A percentile compares a stretch with the other conserved stretches of the same genome.
Evolutionary conservation across 2,888 invertebrate genomes (phyloP).

Genomic region (Standfussiana lucernea): DNA sequence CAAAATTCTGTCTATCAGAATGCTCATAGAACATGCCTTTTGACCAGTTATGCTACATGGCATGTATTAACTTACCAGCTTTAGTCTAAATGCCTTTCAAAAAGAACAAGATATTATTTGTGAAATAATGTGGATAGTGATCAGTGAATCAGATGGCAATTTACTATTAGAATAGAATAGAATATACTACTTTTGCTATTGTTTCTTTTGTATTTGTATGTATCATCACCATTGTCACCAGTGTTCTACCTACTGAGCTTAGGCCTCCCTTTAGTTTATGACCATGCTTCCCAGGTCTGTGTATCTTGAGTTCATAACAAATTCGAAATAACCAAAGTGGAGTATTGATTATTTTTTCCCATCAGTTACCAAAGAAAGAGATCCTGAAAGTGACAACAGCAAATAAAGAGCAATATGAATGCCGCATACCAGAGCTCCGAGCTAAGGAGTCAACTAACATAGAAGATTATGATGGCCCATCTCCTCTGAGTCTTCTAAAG

Average conservation of each 20-base stretch:
- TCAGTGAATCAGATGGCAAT: not conserved
- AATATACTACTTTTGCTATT: too few relatives aligned
- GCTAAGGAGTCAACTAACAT: slow-evolving; percentile 89
- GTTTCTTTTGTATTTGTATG: not conserved
- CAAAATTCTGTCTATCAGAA: not conserved
- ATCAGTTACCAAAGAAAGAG: slow-evolving; percentile 82
- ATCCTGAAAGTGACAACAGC: slow-evolving; percentile 93
- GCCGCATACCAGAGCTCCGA: slow-evolving; percentile 93
- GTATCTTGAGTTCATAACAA: not conserved
- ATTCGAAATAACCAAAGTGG: not conserved
- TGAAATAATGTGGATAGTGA: not conserved
- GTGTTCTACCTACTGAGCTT: not conserved
- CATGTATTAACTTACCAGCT: not conserved
- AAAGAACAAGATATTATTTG: not conserved
- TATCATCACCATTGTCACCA: not conserved
- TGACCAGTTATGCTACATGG: not conserved
- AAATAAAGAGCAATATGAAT: slow-evolving; percentile 95
- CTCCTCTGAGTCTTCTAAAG: slow-evolving; percentile 94
- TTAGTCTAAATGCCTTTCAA: not conserved
- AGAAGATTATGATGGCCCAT: slow-evolving; percentile 93
- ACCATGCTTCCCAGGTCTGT: not conserved
- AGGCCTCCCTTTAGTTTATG: not conserved
- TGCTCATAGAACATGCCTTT: not conserved
- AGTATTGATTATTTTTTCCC: too few relatives aligned
- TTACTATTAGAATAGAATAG: too few relatives aligned